A percentile compares a stretch with the other conserved stretches of the same genome.
Conservation (phyloP, 2,113 vertebrate species). For the Dasypus novemcinctus region DNA sequence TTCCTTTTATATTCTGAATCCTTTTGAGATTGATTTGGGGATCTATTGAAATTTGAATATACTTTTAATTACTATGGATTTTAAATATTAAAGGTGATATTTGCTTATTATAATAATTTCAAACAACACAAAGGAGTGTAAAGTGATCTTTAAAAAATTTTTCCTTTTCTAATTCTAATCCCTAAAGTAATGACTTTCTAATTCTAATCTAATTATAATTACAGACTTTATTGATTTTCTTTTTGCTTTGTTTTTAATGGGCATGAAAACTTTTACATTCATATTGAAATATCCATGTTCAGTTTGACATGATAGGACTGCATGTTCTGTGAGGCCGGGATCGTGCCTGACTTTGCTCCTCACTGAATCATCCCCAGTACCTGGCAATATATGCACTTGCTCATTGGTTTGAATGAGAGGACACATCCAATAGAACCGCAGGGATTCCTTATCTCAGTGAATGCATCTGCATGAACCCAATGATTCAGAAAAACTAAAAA, state of each 20-base stretch:
- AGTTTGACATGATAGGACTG: not conserved
- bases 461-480: not conserved
- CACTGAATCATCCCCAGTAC: accelerated
- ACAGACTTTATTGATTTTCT: not conserved
- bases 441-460: not conserved
- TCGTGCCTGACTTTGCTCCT: not conserved
- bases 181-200: not conserved
- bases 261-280: not conserved
- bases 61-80: constrained; percentile 34
- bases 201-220: not conserved
- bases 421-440: not conserved
- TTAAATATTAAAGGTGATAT: constrained; percentile 23
- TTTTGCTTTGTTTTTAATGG: not conserved
- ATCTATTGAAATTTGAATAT: constrained; percentile 20
- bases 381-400: accelerated
- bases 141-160: not conserved
- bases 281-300: not conserved
- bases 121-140: not conserved
- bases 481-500: not conserved
- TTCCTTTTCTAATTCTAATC: not conserved
- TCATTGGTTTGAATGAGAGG: not conserved
- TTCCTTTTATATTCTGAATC: constrained; percentile 44
- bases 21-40: not conserved
- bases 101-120: constrained; percentile 32
- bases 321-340: not conserved